Evolutionary conservation across 2,888 invertebrate species (phyloP).

Genomic region (Cheiracanthium punctorium): DNA sequence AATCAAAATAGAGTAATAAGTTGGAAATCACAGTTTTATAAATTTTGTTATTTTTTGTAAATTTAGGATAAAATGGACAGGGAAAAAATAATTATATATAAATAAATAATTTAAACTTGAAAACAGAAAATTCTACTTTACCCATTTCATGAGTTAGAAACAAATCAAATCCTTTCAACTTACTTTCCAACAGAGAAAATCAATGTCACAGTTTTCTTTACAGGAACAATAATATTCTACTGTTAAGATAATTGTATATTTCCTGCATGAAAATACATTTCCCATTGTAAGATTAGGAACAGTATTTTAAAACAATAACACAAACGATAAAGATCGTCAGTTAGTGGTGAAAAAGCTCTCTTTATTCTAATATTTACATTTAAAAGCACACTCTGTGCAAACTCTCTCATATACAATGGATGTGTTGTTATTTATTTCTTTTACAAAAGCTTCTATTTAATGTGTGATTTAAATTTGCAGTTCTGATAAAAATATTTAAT

Average conservation of each 20-base stretch:
- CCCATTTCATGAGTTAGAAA: slow-evolving; percentile 46
- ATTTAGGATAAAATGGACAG: neutral
- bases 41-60: no score
- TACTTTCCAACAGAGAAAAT: slow-evolving; percentile 68
- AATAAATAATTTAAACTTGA: slow-evolving; percentile 10
- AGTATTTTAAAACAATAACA: slow-evolving; percentile 62
- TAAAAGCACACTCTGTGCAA: neutral
- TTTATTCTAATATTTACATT: neutral
- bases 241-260: slow-evolving; percentile 67
- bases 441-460: no score
- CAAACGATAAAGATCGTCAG: slow-evolving; percentile 44
- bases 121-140: slow-evolving; percentile 40
- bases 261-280: slow-evolving; percentile 68
- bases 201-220: slow-evolving; percentile 65
- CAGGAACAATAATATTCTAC: slow-evolving; percentile 67
- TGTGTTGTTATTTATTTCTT: no score
- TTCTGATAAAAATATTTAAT: no score
- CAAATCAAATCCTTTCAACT: slow-evolving; percentile 58
- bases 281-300: slow-evolving; percentile 65
- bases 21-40: no score
- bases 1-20: no score
- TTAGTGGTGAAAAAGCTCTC: slow-evolving; percentile 40
- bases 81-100: neutral
- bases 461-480: no score
- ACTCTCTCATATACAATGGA: no score